phyloP scores from a whole-genome alignment of 2,888 invertebrate genomes.

The Caenorhabditis drosophilae region DNA sequence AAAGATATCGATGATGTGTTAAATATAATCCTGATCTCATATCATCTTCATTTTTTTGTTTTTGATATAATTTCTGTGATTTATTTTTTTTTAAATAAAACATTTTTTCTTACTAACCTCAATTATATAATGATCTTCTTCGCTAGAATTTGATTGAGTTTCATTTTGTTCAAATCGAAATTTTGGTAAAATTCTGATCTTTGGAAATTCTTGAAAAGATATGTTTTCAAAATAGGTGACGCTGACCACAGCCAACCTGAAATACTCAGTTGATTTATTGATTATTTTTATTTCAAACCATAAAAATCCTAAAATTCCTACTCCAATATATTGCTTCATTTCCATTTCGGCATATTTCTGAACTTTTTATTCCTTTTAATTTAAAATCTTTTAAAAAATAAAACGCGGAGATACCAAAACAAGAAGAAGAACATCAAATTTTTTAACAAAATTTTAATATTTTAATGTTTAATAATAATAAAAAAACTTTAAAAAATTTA shows the following conservation, averaged over 20 bases:
- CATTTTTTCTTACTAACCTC: no score
- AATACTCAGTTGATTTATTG: neutral
- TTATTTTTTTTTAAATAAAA: neutral
- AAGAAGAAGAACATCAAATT: no score
- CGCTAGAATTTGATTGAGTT: constrained; percentile 4
- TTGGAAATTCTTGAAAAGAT: neutral
- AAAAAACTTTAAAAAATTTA: no score
- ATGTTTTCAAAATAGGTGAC: neutral
- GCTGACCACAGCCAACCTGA: neutral
- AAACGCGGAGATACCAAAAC: no score
- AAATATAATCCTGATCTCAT: constrained; percentile 12
- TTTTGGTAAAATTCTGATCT: constrained; percentile 2
- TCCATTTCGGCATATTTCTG: neutral
- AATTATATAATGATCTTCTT: neutral
- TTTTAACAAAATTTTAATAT: no score
- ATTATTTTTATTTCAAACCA: neutral
- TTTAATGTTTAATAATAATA: no score
- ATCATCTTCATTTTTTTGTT: constrained; percentile 1
- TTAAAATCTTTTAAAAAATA: no score
- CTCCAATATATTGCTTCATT: no score
- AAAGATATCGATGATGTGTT: constrained; percentile 20
- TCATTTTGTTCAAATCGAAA: constrained; percentile 1
- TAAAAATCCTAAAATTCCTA: neutral
- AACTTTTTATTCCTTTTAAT: neutral
- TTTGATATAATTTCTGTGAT: neutral